Conservation (phyloP, 2,797 vertebrate species). For the Peromyscus aztecus region DNA sequence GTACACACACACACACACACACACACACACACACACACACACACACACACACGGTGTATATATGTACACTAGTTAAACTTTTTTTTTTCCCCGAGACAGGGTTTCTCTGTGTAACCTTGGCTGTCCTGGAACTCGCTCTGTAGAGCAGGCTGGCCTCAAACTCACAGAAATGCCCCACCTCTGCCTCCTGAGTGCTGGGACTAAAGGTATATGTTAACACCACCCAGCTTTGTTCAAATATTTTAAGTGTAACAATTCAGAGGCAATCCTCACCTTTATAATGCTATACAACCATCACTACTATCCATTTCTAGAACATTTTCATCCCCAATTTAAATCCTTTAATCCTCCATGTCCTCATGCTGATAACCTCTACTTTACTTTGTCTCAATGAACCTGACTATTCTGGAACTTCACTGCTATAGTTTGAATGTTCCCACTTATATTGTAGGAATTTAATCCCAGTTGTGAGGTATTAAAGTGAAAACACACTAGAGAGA, state of each 20-base stretch:
- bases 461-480: neutral
- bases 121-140: neutral
- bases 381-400: neutral
- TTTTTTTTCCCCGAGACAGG: neutral
- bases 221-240: neutral
- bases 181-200: neutral
- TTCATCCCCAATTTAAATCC: neutral
- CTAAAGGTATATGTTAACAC: neutral
- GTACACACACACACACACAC: too few relatives aligned
- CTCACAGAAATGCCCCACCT: neutral
- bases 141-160: neutral
- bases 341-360: neutral
- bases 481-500: neutral
- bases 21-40: neutral
- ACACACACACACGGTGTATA: too few relatives aligned
- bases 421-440: neutral
- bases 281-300: neutral
- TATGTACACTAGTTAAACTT: neutral
- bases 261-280: neutral
- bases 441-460: neutral
- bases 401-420: neutral
- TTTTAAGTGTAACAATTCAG: conserved; percentile 5
- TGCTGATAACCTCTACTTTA: neutral
- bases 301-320: conserved; percentile 24
- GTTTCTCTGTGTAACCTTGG: neutral